Base-by-base conservation (phyloP, 2,113 vertebrate genomes). In the Petrocephalus zakoni region DNA sequence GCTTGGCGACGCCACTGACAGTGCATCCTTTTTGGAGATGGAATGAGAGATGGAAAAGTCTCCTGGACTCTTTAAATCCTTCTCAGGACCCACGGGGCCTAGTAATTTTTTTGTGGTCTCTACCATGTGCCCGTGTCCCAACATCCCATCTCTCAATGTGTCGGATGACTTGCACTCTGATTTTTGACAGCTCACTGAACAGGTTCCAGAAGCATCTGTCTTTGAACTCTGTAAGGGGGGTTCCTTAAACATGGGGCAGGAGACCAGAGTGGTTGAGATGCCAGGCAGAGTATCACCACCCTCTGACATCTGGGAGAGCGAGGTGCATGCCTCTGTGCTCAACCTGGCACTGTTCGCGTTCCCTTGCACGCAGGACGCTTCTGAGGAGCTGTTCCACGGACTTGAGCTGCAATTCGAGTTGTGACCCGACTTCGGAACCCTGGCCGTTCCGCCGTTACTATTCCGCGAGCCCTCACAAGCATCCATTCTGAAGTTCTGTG, bases 11-110 rank as follows among this genome's bases (percentile, higher is more conserved):
- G 89, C 89, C 11, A 47, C 89, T 88, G 91, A 93, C 88, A 91
- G 86, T 9, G 90, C 13, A 86, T 86, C 91, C 88, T 92, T 93
- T 89, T 88, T 90, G 83, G 89, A 91, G 61, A 90, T 87, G 90
- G 91, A 90, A 47, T 91, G 86, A 8, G 87, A 86, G n/a, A n/a
- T n/a, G n/a, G n/a, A n/a, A n/a, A n/a, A n/a, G 58, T 51, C 88
- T 56, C 87, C 90, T 29, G 82, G 52, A 42, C 90, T 53, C 88
- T 90, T 89, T n/a, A 89, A 51, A 89, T 92, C 87, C 84, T 90
- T 91, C 87, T 90, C 89, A 47, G 82, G 25, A 49, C 21, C 81
- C 0, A 83, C 37, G 47, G 87, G 81, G 90, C 64, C 81, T 89
- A 91, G 88, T 91, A 91, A 90, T n/a, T 84, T 83, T 61, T 90